A percentile compares a stretch with the other conserved stretches of the same genome.
phyloP scores from a whole-genome alignment of 2,113 vertebrate species.

The Ictalurus punctatus region DNA sequence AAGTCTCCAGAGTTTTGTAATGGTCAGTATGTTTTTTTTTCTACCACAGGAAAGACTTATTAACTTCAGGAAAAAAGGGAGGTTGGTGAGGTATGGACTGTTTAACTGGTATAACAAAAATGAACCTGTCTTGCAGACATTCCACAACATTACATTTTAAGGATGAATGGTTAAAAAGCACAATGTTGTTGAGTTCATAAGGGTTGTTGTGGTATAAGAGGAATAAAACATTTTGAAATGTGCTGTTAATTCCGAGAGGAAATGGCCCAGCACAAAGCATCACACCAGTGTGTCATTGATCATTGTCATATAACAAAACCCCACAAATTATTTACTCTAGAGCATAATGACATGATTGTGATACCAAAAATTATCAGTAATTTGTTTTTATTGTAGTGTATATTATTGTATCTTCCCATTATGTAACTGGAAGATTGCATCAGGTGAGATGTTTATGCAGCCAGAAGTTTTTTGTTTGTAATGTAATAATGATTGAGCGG shows the following conservation, averaged over 20 bases:
- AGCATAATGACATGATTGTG: not conserved
- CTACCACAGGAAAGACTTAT: not conserved
- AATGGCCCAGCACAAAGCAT: not conserved
- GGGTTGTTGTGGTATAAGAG: not conserved
- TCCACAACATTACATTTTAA: not conserved
- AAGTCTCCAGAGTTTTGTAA: not conserved
- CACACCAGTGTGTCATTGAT: not conserved
- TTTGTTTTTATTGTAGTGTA: conserved; percentile 10
- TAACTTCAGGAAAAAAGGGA: not conserved
- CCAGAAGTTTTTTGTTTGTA: not conserved
- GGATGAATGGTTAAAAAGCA: not conserved
- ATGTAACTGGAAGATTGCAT: not conserved
- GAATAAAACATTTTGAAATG: not conserved
- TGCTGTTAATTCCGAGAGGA: not conserved
- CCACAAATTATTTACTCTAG: not conserved
- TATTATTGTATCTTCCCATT: not conserved
- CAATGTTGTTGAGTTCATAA: not conserved
- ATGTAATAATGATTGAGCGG: conserved; percentile 19
- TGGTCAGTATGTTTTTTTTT: not conserved
- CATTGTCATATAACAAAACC: not conserved
- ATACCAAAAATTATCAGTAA: conserved; percentile 13
- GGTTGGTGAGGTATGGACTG: not conserved
- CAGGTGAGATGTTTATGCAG: no score
- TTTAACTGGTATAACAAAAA: not conserved
- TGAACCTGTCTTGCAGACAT: not conserved